Base-by-base conservation (phyloP, 92 coral and sea anemone species). In the Meandrina meandrites region DNA sequence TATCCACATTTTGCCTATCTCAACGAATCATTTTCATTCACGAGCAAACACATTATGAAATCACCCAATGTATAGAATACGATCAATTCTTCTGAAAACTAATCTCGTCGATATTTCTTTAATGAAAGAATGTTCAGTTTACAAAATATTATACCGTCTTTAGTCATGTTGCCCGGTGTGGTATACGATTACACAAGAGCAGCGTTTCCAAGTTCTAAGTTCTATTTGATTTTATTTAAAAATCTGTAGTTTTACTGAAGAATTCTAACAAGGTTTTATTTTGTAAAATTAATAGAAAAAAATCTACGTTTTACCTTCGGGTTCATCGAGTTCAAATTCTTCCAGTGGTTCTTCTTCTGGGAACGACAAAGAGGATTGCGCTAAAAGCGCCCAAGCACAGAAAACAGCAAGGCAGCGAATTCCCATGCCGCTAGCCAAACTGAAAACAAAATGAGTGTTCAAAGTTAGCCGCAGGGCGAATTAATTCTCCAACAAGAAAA, bases 351-450 rank as follows among this genome's bases (percentile, higher is more conserved):
- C 79, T 28, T 79, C 89, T 3, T 69, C 79, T 27, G 89, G 42
- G 28, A 69, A 50, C 54, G 89, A 68, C 35, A 79, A 60, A 64
- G 88, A 62, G 21, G 32, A 28, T 45, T 85, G 77, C 30, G 70
- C 82, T 18, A 85, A 40, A 50, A 68, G 54, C 56, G 80, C 80
- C 69, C 72, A 80, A 4, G 80, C 85, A 37, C 80, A 70, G 79
- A 70, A 21, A 62, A 80, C 45, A 54, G 80, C 28, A 58, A 86
- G 73, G 85, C 85, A 86, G 85, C 84, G 75, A 86, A 80, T 70
- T 80, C 56, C 85, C 89, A 86, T 86, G 56, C 62, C 58, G 86
- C 80, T 35, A 34, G 85, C 85, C 72, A 56, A 80, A 56, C 89
- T 86, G 85, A 70, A 86, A 86, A 24, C 51, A 45, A 86, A 71